Conservation (phyloP, 2,797 vertebrate genomes). For the Kryptolebias ocellatus region DNA sequence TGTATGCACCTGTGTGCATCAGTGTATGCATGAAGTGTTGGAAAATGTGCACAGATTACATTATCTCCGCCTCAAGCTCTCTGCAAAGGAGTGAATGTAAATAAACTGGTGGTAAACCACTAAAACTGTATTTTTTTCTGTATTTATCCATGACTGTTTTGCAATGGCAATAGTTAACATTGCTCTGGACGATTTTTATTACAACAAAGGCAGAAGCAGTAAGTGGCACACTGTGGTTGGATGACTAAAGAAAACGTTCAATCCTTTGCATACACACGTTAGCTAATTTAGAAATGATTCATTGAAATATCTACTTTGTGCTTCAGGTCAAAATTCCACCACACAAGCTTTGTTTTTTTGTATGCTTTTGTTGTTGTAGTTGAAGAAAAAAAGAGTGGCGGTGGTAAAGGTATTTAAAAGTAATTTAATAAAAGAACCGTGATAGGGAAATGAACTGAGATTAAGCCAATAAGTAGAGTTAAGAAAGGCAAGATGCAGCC, state of each 20-base stretch:
- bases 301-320: neutral
- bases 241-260: slow-evolving; percentile 8
- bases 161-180: neutral
- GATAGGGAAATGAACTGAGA: slow-evolving; percentile 60
- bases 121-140: neutral
- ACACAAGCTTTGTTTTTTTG: slow-evolving; percentile 3
- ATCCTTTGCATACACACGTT: neutral
- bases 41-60: slow-evolving; percentile 21
- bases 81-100: slow-evolving; percentile 16
- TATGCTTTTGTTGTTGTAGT: slow-evolving; percentile 5
- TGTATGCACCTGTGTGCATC: slow-evolving; percentile 8
- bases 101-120: slow-evolving; percentile 9
- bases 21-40: slow-evolving; percentile 3
- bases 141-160: neutral
- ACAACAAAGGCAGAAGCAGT: neutral
- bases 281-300: slow-evolving; percentile 2
- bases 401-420: slow-evolving; percentile 35
- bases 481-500: slow-evolving; percentile 44
- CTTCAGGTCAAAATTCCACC: slow-evolving; percentile 16
- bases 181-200: slow-evolving; percentile 5
- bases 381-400: slow-evolving; percentile 15
- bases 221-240: neutral
- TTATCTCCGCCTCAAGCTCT: slow-evolving; percentile 23
- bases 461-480: slow-evolving; percentile 38
- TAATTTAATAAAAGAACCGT: slow-evolving; percentile 46